Evolutionary conservation across 1,140 invertebrate species (phyloP).

Genomic region (Procambarus virginalis): DNA sequence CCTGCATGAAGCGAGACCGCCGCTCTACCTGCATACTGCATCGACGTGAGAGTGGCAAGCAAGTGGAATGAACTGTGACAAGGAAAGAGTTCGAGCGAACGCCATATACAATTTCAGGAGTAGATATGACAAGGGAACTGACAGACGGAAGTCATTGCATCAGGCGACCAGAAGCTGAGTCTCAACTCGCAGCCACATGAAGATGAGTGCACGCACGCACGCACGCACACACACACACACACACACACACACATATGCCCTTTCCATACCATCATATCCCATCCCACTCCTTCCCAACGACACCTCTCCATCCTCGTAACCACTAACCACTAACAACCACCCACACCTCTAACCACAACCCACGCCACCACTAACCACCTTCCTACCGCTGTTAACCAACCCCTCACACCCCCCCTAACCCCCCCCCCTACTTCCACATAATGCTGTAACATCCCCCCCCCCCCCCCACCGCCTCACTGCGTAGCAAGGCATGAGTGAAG

Average conservation of each 20-base stretch:
- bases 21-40: too few species aligned
- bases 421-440: constrained; percentile 33
- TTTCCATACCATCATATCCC: neutral
- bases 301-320: too few species aligned
- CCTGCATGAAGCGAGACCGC: too few species aligned
- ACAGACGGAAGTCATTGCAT: too few species aligned
- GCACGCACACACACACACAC: neutral
- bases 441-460: constrained; percentile 3
- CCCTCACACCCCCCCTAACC: neutral
- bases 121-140: too few species aligned
- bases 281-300: neutral
- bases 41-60: too few species aligned
- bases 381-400: neutral
- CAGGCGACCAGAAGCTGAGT: too few species aligned
- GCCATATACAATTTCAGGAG: too few species aligned
- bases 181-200: too few species aligned
- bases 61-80: too few species aligned
- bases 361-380: neutral
- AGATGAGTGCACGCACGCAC: neutral
- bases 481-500: constrained; percentile 42
- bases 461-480: constrained; percentile 16
- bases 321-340: neutral
- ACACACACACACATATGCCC: too few species aligned
- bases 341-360: neutral
- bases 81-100: too few species aligned